Percentiles rank a stretch among this genome's conserved stretches.
These are phyloP conservation scores for Stercorarius parasiticus DNA, from an alignment of 2,113 vertebrate species.

Conservation along the genomic window DNA sequence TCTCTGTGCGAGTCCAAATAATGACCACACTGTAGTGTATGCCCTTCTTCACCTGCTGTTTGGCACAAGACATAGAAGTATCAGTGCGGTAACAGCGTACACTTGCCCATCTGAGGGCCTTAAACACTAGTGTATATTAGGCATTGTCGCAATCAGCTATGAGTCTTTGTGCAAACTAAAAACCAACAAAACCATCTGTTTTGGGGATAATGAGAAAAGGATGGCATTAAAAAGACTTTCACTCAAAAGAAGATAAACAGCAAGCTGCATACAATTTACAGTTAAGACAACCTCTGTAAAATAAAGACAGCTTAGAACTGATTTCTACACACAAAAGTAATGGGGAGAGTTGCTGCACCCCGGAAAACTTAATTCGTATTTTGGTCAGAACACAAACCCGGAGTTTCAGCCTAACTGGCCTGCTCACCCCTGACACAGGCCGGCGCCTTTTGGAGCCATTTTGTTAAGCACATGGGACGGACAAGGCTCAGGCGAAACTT, in stretches of 20 bases:
- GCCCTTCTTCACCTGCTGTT: background rate
- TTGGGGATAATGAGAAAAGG: background rate
- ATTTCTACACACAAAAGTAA: background rate
- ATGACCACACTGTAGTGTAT: background rate
- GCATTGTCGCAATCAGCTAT: rapidly evolving
- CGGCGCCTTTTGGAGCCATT: rapidly evolving
- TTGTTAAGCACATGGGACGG: background rate
- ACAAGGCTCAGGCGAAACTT: rapidly evolving
- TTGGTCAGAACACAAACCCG: background rate
- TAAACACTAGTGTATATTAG: background rate
- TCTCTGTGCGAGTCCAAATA: background rate
- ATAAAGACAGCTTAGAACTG: rapidly evolving
- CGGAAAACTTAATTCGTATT: rapidly evolving
- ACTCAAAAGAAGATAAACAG: background rate
- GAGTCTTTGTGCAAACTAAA: background rate
- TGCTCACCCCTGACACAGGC: rapidly evolving
- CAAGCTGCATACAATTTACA: background rate
- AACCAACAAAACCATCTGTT: background rate
- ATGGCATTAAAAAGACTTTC: background rate
- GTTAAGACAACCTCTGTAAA: background rate
- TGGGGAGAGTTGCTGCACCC: rapidly evolving
- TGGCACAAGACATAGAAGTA: background rate
- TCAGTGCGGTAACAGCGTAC: background rate
- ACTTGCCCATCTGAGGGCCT: background rate
- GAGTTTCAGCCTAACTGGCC: too few species aligned